phyloP scores from a whole-genome alignment of 2,113 vertebrate species.

The Colossoma macropomum region DNA sequence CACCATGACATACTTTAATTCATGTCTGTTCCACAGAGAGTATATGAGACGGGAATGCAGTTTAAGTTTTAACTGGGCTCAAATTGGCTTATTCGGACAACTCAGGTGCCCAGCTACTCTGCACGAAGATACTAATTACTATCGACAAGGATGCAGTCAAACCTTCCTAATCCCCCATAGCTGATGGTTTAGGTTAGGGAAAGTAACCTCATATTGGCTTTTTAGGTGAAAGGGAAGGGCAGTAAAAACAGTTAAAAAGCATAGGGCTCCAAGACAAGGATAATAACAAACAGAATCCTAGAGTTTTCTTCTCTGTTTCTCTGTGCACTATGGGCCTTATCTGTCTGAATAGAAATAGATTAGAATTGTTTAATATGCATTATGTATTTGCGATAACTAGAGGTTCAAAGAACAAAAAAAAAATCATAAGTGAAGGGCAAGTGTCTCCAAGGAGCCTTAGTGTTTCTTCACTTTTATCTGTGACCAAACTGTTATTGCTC shows the following conservation, averaged over 20 bases:
- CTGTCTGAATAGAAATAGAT: not conserved
- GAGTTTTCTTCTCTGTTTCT: not conserved
- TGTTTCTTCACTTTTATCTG: too few relatives aligned
- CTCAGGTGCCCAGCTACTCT: constrained; percentile 59
- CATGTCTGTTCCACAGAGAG: not conserved
- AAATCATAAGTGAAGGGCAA: fast-evolving
- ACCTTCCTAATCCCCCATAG: constrained; percentile 72
- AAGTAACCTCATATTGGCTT: constrained; percentile 36
- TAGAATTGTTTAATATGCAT: not conserved
- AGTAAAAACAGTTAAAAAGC: not conserved
- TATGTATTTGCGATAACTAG: not conserved
- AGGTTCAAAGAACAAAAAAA: not conserved
- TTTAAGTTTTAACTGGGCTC: constrained; percentile 41
- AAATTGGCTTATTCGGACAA: constrained; percentile 75
- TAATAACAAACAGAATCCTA: not conserved
- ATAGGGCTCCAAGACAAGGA: not conserved
- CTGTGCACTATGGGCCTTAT: not conserved
- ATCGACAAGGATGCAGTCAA: constrained; percentile 61
- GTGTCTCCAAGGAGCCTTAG: too few relatives aligned
- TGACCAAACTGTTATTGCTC: too few relatives aligned
- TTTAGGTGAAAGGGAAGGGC: not conserved
- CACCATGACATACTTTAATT: not conserved
- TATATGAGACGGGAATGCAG: constrained; percentile 31
- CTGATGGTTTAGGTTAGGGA: constrained; percentile 65
- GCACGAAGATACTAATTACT: constrained; percentile 68